Percentiles rank a stretch among this genome's conserved stretches.
Evolutionary conservation across 2,797 vertebrate species (phyloP).

Genomic region (Ctenochaetus hawaiiensis): DNA sequence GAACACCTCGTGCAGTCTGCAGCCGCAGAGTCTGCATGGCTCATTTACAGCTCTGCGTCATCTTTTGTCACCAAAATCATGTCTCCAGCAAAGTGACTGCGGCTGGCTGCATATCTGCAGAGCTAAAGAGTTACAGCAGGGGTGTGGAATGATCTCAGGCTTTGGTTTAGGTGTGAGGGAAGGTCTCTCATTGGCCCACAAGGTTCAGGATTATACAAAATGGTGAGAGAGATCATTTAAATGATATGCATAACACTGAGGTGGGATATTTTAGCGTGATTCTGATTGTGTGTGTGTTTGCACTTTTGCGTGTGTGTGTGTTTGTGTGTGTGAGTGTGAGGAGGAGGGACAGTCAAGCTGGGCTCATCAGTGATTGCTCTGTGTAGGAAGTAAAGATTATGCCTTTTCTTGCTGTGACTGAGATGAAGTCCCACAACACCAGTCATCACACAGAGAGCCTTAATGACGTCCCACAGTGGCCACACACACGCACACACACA

Average conservation of each 20-base stretch:
- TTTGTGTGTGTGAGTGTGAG: slow-evolving; percentile 1
- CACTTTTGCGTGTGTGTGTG: slow-evolving; percentile 23
- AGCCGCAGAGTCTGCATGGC: not conserved
- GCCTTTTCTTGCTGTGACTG: slow-evolving; percentile 52
- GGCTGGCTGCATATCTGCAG: slow-evolving; percentile 6
- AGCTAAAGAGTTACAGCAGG: slow-evolving; percentile 25
- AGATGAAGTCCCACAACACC: slow-evolving; percentile 65
- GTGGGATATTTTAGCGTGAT: slow-evolving; percentile 2
- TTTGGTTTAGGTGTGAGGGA: not conserved
- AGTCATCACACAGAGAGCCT: slow-evolving; percentile 63
- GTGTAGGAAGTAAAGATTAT: slow-evolving; percentile 66
- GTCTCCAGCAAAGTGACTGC: slow-evolving; percentile 25
- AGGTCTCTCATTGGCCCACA: slow-evolving; percentile 18
- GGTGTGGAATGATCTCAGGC: slow-evolving; percentile 34
- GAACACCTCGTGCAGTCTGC: not conserved
- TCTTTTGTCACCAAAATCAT: slow-evolving; percentile 21
- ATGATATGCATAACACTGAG: slow-evolving; percentile 37
- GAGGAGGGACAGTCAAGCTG: slow-evolving; percentile 21
- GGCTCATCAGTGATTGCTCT: slow-evolving; percentile 52
- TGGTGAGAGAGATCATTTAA: slow-evolving; percentile 10
- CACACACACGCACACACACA: slow-evolving; percentile 20
- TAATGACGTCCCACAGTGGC: slow-evolving; percentile 62
- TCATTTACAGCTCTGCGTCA: slow-evolving; percentile 13
- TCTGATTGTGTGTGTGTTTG: slow-evolving; percentile 21
- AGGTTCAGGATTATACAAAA: not conserved